Evolutionary conservation across 2,888 invertebrate species (phyloP), one percentile per base, ranked within the genome.

Genomic region (Lymantria monacha): DNA sequence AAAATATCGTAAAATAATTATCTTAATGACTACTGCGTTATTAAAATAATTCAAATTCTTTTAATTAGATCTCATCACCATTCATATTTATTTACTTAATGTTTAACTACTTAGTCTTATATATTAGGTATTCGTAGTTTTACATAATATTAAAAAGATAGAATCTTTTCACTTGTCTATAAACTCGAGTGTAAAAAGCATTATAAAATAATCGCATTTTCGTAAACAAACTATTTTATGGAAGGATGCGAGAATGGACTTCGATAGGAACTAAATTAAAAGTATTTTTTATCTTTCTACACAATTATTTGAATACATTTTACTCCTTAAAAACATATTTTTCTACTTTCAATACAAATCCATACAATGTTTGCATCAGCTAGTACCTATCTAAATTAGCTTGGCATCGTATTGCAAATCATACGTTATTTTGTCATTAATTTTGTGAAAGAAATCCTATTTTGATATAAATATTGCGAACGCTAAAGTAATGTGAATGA

Each of bases 231-330:
- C 58, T 68, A 52, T 58, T 53, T 51, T 61, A 67, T 75, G 76
- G 76, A 79, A 78, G 78, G 78, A 76, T 72, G 69, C 63, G 53
- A 64, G 64, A 67, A 76, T 76, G 76, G 78, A 79, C 76, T 70
- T 68, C 49, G 66, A 69, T 72, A 69, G 69, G 69, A 76, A 74
- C 68, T 70, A 69, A 75, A 71, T 56, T 63, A 63, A 22, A 22
- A 22, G n/a, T 64, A 55, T 49, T 36, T 46, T n/a, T 46, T 59
- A 59, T 60, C 22, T 57, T 61, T 55, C 70, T 70, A 68, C 69
- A 66, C 65, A 68, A 60, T 61, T 64, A 56, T 63, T 55, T 61
- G 63, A 54, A 49, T 71, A 66, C 57, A 60, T 15, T 12, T 41
- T 45, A 48, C 59, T 55, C 63, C 55, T 58, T 69, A 68, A 72